Base-by-base conservation (phyloP, 35 echinoderm and acorn worm species). In the Eucidaris tribuloides region DNA sequence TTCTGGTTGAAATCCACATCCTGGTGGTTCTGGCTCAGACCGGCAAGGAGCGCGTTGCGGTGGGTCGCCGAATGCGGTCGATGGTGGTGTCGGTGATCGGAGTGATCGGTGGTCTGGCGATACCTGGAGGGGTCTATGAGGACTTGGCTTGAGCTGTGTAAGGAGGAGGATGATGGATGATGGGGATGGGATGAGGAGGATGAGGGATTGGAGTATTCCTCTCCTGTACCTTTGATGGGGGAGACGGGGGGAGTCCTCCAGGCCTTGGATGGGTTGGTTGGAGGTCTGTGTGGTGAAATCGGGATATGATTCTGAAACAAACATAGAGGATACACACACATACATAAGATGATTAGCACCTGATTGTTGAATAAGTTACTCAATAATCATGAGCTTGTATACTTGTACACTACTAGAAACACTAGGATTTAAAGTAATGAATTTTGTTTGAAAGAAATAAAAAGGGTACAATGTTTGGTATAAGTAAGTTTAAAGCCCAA, bases 211-310 rank as follows among this genome's bases (percentile, higher is more conserved):
- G 41, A 27, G 4, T 79, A 72, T 34, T 88, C 85, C 9, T 58
- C 55, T 27, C 49, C 62, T 19, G 80, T 72, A 13, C 45, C 71
- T 68, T 83, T 89, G 38, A 85, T 71, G 31, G 96, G 96, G 38
- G 96, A 99, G 22, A 99, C 55, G 43, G 96, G 91, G 31, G 96
- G 96, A 9, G 96, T 99, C 45, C 89, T 89, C 96, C 96, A 99
- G 1, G 96, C 96, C 83, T 93, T 99, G 31, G 82, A 85, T 23
- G 91, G 90, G 50, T 89, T 88, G 45, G 48, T 74, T 40, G 96
- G 96, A 32, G 96, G 96, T 25, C 61, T 59, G 27, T 81, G 25
- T 13, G 88, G 84, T 64, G 59, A 82, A 20, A 40, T 33, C 4
- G 68, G 35, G 1, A 36, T 18, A 33, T 74, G 68, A 41, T 44